Percentiles rank a stretch among this genome's conserved stretches.
phyloP scores from a whole-genome alignment of 1,140 invertebrate genomes.

The Hyles euphorbiae region DNA sequence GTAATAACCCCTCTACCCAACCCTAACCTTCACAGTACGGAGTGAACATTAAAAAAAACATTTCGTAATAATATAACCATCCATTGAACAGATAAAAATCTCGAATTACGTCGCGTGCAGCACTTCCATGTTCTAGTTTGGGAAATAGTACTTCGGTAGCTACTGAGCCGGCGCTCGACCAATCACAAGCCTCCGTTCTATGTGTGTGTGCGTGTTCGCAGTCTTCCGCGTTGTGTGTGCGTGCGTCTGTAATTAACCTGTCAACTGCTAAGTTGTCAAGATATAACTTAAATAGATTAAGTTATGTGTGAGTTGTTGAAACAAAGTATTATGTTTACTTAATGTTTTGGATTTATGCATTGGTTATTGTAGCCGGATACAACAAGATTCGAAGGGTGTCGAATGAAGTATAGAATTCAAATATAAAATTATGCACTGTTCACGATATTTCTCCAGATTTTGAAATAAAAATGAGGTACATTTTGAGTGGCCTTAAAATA shows the following conservation, averaged over 20 bases:
- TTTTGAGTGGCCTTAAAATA: no score
- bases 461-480: no score
- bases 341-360: no score
- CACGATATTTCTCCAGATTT: no score
- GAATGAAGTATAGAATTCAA: no score
- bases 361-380: no score
- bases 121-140: constrained; percentile 50
- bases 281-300: constrained; percentile 3
- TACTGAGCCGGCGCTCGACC: background rate
- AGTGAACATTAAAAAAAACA: constrained; percentile 30
- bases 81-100: constrained; percentile 68
- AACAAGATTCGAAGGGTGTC: no score
- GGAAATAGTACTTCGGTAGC: constrained; percentile 13
- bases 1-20: constrained; percentile 13
- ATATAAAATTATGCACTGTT: no score
- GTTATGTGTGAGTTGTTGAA: background rate
- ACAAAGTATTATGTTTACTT: background rate
- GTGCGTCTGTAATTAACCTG: constrained; percentile 4
- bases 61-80: constrained; percentile 63
- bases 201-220: background rate
- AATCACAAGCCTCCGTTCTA: background rate
- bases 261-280: constrained; percentile 5
- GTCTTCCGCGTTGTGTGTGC: constrained; percentile 2
- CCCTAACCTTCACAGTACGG: constrained; percentile 42
- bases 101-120: constrained; percentile 56